These are phyloP conservation scores for Brachyalestes nurse DNA, from an alignment of 2,797 vertebrate species.

Conservation along the genomic window DNA sequence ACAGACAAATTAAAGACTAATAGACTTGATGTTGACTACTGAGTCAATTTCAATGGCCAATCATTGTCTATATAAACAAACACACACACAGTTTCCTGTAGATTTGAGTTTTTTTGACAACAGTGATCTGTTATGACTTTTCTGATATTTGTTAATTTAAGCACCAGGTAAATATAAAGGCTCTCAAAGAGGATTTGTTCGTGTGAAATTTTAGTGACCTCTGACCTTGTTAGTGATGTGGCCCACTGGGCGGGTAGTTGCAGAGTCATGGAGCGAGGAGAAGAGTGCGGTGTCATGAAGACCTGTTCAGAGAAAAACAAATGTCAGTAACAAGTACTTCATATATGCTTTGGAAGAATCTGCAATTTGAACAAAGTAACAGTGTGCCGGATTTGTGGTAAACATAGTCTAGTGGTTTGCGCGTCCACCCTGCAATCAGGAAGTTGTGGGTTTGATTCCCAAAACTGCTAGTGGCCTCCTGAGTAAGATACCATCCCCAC, in stretches of 20 bases:
- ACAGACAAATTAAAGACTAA: too few relatives aligned
- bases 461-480: too few relatives aligned
- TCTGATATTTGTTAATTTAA: neutral
- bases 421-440: too few relatives aligned
- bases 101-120: too few relatives aligned
- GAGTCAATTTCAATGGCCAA: too few relatives aligned
- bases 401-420: too few relatives aligned
- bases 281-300: constrained; percentile 87
- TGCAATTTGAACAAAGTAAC: neutral
- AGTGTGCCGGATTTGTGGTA: neutral
- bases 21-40: too few relatives aligned
- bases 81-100: too few relatives aligned
- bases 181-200: neutral
- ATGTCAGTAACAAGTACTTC: neutral
- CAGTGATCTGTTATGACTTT: too few relatives aligned
- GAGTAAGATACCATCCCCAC: too few relatives aligned
- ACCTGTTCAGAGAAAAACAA: constrained; percentile 71
- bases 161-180: neutral
- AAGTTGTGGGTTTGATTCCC: too few relatives aligned
- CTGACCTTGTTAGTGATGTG: constrained; percentile 93
- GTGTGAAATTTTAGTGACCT: neutral
- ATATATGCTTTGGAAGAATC: neutral
- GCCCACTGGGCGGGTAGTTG: constrained; percentile 78
- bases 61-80: too few relatives aligned
- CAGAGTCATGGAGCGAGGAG: constrained; percentile 90